These are phyloP conservation scores for Papilio polytes DNA, from an alignment of 1,140 invertebrate genomes.

Conservation along the genomic window DNA sequence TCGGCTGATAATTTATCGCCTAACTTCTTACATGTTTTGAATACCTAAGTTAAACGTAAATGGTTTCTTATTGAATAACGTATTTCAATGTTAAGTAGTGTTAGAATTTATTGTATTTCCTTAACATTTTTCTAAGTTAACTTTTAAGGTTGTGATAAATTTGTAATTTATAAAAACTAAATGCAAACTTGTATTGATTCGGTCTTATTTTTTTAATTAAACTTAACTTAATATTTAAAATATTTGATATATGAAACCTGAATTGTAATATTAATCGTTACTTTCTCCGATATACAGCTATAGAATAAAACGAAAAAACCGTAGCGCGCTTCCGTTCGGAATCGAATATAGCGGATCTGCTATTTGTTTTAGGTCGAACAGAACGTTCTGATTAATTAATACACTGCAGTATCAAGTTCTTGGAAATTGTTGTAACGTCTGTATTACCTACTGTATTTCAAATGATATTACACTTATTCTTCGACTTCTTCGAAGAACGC, in stretches of 20 bases:
- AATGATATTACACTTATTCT: background rate
- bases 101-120: background rate
- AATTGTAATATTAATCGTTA: background rate
- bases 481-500: too few relatives aligned
- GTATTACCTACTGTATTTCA: background rate
- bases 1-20: slow-evolving; percentile 9
- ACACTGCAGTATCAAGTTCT: background rate
- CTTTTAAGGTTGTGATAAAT: background rate
- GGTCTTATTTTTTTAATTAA: too few relatives aligned
- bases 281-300: background rate
- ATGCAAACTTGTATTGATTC: too few relatives aligned
- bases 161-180: too few relatives aligned
- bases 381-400: background rate
- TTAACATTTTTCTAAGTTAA: background rate
- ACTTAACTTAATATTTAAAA: too few relatives aligned
- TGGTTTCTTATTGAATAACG: slow-evolving; percentile 7
- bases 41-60: background rate
- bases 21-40: slow-evolving; percentile 22
- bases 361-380: background rate
- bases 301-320: background rate
- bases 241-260: too few relatives aligned
- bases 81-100: background rate
- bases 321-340: background rate
- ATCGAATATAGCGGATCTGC: background rate
- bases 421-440: background rate